Evolutionary conservation across 2,888 invertebrate species (phyloP).

Genomic region (Stenchaetothrips biformis): DNA sequence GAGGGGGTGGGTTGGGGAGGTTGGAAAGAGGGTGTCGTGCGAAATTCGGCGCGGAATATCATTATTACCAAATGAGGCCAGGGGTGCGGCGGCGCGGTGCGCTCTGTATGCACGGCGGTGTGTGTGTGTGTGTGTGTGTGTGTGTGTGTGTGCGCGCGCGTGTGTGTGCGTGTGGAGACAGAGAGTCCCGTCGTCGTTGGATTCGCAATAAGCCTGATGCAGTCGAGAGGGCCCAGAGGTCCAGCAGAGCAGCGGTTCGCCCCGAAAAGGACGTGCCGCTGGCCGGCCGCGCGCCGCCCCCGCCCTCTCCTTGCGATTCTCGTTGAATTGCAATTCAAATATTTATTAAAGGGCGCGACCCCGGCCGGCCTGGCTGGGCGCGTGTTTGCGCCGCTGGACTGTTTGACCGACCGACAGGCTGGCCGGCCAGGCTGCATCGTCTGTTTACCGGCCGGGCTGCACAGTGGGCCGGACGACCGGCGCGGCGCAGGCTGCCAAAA

Average conservation of each 20-base stretch:
- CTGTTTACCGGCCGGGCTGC: background rate
- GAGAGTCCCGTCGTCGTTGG: too few relatives aligned
- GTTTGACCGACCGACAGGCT: background rate
- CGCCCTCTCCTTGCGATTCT: background rate
- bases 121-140: too few relatives aligned
- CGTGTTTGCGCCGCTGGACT: background rate
- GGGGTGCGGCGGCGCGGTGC: background rate
- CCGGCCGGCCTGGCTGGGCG: background rate
- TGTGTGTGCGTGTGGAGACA: too few relatives aligned
- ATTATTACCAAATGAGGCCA: slow-evolving; percentile 19
- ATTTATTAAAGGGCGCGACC: slow-evolving; percentile 8
- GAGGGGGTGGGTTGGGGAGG: too few relatives aligned
- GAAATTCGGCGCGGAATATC: slow-evolving; percentile 15
- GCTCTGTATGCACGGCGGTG: background rate
- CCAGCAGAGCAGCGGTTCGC: too few relatives aligned
- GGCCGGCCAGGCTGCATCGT: background rate
- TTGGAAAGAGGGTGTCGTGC: too few relatives aligned
- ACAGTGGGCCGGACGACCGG: background rate
- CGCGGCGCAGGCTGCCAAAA: too few relatives aligned
- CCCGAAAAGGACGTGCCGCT: too few relatives aligned
- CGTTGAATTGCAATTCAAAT: slow-evolving; percentile 20
- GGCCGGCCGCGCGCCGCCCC: too few relatives aligned
- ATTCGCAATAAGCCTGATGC: too few relatives aligned
- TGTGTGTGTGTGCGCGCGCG: too few relatives aligned
- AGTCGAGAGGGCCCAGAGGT: too few relatives aligned